phyloP scores from a whole-genome alignment of 2,797 vertebrate genomes.

The Petrocephalus sullivani region DNA sequence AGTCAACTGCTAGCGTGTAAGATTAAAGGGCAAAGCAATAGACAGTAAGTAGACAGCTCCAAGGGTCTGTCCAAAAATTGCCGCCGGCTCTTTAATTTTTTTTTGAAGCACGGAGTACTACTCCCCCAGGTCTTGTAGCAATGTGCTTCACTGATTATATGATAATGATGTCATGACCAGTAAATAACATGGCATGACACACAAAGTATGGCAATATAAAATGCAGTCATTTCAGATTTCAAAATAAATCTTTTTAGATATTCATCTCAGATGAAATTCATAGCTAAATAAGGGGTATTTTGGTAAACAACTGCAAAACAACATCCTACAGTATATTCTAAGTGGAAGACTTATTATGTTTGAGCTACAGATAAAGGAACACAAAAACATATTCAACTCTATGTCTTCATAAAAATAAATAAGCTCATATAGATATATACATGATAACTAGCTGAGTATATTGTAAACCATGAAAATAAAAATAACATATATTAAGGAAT shows the following conservation, averaged over 20 bases:
- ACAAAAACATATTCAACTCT: background rate
- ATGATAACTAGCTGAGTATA: background rate
- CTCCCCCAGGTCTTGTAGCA: slow-evolving; percentile 66
- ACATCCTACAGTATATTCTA: background rate
- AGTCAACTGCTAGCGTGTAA: slow-evolving; percentile 54
- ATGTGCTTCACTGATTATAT: slow-evolving; percentile 68
- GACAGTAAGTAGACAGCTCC: slow-evolving; percentile 37
- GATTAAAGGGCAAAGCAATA: slow-evolving; percentile 69
- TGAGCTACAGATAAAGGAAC: background rate
- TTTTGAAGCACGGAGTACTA: slow-evolving; percentile 58
- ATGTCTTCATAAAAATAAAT: background rate
- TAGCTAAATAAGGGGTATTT: background rate
- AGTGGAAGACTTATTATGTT: background rate
- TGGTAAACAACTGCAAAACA: background rate
- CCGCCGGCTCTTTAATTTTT: slow-evolving; percentile 69
- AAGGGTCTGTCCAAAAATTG: slow-evolving; percentile 62
- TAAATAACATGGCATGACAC: slow-evolving; percentile 78
- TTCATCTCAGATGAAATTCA: background rate
- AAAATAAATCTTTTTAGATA: background rate
- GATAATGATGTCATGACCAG: slow-evolving; percentile 79
- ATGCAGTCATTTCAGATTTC: background rate
- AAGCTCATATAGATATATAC: background rate
- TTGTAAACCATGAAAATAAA: background rate
- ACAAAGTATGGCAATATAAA: slow-evolving; percentile 63
- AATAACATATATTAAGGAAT: background rate